Conservation (phyloP, 2,797 vertebrate genomes). For the Danio kyathit region DNA sequence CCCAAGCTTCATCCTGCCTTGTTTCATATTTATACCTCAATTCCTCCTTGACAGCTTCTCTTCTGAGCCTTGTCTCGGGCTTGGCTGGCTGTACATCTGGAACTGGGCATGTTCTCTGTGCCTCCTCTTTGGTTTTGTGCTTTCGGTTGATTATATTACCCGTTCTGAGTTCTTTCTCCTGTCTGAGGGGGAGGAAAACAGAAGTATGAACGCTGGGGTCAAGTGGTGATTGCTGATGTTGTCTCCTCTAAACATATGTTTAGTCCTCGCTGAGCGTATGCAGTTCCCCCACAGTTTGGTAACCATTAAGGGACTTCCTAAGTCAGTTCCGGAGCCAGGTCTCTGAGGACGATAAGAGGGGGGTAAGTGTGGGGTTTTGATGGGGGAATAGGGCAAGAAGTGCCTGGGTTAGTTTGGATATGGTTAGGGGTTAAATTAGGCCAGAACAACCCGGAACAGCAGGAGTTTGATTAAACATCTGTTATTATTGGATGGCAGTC, state of each 20-base stretch:
- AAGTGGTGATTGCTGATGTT: constrained; percentile 85
- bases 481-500: not conserved
- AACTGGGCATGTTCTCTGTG: constrained; percentile 79
- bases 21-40: constrained; percentile 56
- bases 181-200: constrained; percentile 53
- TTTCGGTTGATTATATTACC: constrained; percentile 84
- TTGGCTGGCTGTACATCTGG: constrained; percentile 85
- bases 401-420: constrained; percentile 13
- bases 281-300: constrained; percentile 86
- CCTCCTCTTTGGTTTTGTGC: constrained; percentile 80
- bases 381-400: not conserved
- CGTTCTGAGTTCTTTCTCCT: constrained; percentile 72
- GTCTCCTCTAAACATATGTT: constrained; percentile 84
- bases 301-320: constrained; percentile 90
- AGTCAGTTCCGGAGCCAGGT: constrained; percentile 83
- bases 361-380: constrained; percentile 28
- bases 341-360: constrained; percentile 67
- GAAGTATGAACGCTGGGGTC: constrained; percentile 79
- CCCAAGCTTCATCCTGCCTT: not conserved
- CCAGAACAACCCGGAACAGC: not conserved
- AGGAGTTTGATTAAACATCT: not conserved
- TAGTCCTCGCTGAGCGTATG: constrained; percentile 78
- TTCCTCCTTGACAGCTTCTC: constrained; percentile 58
- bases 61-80: constrained; percentile 74
- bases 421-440: constrained; percentile 3